Evolutionary conservation across 2,888 invertebrate species (phyloP).

Genomic region (Philopedon plagiatum): DNA sequence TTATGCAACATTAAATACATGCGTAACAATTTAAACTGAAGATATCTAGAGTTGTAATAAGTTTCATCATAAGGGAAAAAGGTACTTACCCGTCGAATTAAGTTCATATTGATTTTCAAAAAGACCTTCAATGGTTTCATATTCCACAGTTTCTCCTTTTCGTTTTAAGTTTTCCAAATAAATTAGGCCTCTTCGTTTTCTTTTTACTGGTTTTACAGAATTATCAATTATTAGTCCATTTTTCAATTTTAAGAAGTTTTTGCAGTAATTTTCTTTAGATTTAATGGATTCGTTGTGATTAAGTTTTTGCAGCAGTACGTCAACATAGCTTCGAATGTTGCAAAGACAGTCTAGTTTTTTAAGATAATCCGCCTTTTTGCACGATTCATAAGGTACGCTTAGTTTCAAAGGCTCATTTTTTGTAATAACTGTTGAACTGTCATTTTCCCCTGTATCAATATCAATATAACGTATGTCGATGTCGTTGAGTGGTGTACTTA

Average conservation of each 20-base stretch:
- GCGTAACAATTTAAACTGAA: too few relatives aligned
- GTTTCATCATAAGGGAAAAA: too few relatives aligned
- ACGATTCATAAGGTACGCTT: conserved; percentile 38
- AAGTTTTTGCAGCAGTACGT: conserved; percentile 40
- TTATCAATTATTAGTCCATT: conserved; percentile 56
- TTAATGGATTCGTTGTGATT: conserved; percentile 41
- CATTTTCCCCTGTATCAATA: conserved; percentile 40
- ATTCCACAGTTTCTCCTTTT: conserved; percentile 50
- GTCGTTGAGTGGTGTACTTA: conserved; percentile 50
- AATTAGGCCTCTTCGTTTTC: conserved; percentile 58
- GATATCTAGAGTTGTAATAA: too few relatives aligned
- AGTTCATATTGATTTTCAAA: conserved; percentile 55
- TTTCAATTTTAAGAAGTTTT: conserved; percentile 50
- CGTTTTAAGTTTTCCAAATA: conserved; percentile 54
- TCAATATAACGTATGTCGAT: conserved; percentile 53
- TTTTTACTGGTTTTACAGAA: conserved; percentile 51
- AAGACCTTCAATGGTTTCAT: conserved; percentile 54
- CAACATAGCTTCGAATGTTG: conserved; percentile 55
- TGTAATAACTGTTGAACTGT: background rate
- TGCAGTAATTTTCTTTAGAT: conserved; percentile 49
- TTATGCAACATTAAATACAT: too few relatives aligned
- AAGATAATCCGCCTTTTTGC: conserved; percentile 57
- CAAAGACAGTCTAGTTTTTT: conserved; percentile 58
- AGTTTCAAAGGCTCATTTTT: conserved; percentile 1
- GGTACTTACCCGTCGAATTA: conserved; percentile 44